These are phyloP conservation scores for Pectinophora gossypiella DNA, from an alignment of 1,140 invertebrate genomes.

Conservation along the genomic window DNA sequence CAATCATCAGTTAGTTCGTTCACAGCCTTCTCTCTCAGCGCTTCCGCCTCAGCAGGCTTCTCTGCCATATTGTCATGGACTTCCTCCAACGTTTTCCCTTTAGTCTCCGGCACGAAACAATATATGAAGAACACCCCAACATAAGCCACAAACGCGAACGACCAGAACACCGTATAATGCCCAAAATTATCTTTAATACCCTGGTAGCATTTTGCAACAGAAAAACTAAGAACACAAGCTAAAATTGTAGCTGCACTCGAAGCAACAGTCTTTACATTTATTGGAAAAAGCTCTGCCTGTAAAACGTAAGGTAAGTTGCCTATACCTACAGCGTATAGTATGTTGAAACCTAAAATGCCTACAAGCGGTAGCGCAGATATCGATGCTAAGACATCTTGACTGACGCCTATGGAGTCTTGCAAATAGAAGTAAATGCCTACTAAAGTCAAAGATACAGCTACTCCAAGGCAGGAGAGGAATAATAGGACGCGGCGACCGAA, in stretches of 20 bases:
- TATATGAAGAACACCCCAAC: slow-evolving; percentile 76
- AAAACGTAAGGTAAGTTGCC: slow-evolving; percentile 78
- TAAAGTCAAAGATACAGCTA: slow-evolving; percentile 73
- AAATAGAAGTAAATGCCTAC: slow-evolving; percentile 75
- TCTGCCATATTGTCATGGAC: slow-evolving; percentile 73
- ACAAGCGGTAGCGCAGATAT: slow-evolving; percentile 74
- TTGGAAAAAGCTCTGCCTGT: slow-evolving; percentile 79
- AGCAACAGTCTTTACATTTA: slow-evolving; percentile 77
- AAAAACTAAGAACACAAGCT: slow-evolving; percentile 66
- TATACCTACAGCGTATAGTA: slow-evolving; percentile 76
- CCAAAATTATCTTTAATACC: slow-evolving; percentile 73
- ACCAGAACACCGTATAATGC: slow-evolving; percentile 76
- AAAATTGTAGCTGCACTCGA: slow-evolving; percentile 61
- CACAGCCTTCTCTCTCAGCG: slow-evolving; percentile 1
- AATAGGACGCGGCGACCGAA: slow-evolving; percentile 84
- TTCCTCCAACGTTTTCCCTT: slow-evolving; percentile 81
- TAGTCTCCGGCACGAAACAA: slow-evolving; percentile 84
- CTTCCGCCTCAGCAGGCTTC: neutral
- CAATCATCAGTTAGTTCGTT: too few relatives aligned
- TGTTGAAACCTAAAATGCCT: slow-evolving; percentile 77
- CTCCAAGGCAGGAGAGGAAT: slow-evolving; percentile 76
- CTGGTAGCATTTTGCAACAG: slow-evolving; percentile 76
- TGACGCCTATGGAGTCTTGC: slow-evolving; percentile 46
- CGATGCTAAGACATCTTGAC: slow-evolving; percentile 34
- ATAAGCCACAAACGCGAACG: slow-evolving; percentile 75